Evolutionary conservation across 2,888 invertebrate species (phyloP), one percentile per base, ranked within the genome.

Genomic region (Hemithea aestivaria): DNA sequence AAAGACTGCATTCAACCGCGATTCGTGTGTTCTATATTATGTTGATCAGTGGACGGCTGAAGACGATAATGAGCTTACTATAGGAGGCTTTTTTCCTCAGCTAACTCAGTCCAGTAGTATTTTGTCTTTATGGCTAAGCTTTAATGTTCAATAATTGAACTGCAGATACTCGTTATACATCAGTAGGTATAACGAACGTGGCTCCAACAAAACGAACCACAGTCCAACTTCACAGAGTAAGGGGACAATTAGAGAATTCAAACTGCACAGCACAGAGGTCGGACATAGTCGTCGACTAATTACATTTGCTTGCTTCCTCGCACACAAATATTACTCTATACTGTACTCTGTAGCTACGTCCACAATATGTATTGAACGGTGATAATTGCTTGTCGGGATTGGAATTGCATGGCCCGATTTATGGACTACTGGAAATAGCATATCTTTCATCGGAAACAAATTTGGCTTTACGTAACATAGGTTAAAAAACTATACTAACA

Each of bases 171-270:
- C 2, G 16, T 2, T 16, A 16, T 16, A 16, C 3, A 16, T 16
- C 16, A 16, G 16, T 16, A 16, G 27, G 26, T 32, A 8, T 42
- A 50, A 44, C 40, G 29, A 41, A 38, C 38, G n/a, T n/a, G n/a
- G n/a, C n/a, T n/a, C n/a, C n/a, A n/a, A n/a, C n/a, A n/a, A n/a
- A n/a, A n/a, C n/a, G n/a, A n/a, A n/a, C n/a, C n/a, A 40, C 48
- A 49, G 49, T 44, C 49, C 40, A 45, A 42, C 45, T 43, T 41
- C 42, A 45, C 47, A 53, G 46, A 46, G 53, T 54, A 58, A 56
- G 44, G 53, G 50, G 53, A 61, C 59, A 62, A 64, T 64, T 61
- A 61, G 59, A 53, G 56, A 58, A 59, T 52, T 56, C 58, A 58
- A 60, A 59, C 58, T 52, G 43, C 51, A 51, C 35, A 30, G 35